These are phyloP conservation scores for Lepetodrilus schrolli DNA, from an alignment of 2,888 invertebrate species.

Conservation along the genomic window DNA sequence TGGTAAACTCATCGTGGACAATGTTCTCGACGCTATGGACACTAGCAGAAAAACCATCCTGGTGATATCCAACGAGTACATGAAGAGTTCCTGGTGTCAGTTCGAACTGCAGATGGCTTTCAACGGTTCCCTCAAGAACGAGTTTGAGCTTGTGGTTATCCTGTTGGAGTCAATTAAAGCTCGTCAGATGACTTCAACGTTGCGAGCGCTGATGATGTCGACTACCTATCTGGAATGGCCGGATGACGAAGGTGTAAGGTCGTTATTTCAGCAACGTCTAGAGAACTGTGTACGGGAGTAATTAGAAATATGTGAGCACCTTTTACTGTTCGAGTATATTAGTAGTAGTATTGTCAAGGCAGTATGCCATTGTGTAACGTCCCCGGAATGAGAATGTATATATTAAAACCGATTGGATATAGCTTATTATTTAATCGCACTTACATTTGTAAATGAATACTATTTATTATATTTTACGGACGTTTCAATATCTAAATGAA, in stretches of 20 bases:
- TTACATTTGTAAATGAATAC: too few relatives aligned
- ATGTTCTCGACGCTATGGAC: conserved; percentile 11
- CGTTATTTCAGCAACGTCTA: neutral
- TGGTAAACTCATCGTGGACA: conserved; percentile 20
- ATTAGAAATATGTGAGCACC: too few relatives aligned
- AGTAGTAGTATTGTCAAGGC: too few relatives aligned
- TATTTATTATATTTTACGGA: too few relatives aligned
- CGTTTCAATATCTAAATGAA: too few relatives aligned
- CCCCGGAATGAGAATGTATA: too few relatives aligned
- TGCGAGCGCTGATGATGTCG: conserved; percentile 1
- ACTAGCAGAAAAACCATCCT: conserved; percentile 3
- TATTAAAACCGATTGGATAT: too few relatives aligned
- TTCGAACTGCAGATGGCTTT: conserved; percentile 16
- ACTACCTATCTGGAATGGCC: conserved; percentile 21
- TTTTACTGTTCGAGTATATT: too few relatives aligned
- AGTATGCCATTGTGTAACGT: too few relatives aligned
- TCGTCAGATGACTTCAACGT: neutral
- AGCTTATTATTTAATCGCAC: too few relatives aligned
- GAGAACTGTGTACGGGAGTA: neutral
- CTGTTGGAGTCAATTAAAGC: neutral
- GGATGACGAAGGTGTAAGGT: neutral
- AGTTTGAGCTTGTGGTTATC: conserved; percentile 9
- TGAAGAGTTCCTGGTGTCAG: conserved; percentile 18
- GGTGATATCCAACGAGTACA: neutral
- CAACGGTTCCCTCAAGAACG: neutral